These are phyloP conservation scores for Isoperla grammatica DNA, from an alignment of 2,888 invertebrate species.

Conservation along the genomic window DNA sequence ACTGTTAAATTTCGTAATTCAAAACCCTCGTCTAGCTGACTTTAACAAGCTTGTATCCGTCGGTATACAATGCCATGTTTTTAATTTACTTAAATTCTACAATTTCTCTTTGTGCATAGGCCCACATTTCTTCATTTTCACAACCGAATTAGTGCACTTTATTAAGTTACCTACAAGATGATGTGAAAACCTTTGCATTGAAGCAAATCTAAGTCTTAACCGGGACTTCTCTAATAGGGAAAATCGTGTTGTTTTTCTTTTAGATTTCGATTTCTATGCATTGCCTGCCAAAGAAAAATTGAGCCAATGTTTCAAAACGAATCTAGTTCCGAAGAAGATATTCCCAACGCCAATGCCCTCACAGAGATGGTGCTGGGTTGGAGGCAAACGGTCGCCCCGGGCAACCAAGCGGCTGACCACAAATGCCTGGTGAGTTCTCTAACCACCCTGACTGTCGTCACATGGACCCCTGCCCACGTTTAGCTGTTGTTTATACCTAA, in stretches of 20 bases:
- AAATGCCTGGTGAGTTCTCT: slow-evolving; percentile 31
- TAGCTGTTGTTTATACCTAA: no score
- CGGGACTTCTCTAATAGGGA: no score
- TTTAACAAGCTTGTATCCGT: no score
- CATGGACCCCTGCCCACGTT: no score
- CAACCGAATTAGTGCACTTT: no score
- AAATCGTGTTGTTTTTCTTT: slow-evolving; percentile 10
- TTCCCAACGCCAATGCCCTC: slow-evolving; percentile 51
- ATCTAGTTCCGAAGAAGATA: slow-evolving; percentile 49
- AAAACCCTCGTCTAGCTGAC: no score
- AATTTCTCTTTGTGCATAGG: no score
- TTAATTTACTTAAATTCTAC: not conserved
- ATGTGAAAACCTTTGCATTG: no score
- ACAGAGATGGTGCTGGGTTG: slow-evolving; percentile 35
- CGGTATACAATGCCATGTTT: no score
- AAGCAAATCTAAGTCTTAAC: no score
- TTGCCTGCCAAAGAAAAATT: slow-evolving; percentile 51
- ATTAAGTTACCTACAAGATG: no score
- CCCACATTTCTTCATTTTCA: no score
- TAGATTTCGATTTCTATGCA: slow-evolving; percentile 43
- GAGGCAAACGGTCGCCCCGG: slow-evolving; percentile 29
- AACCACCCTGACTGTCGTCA: not conserved
- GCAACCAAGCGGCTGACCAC: slow-evolving; percentile 39
- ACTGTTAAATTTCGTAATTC: not conserved
- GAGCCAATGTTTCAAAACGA: slow-evolving; percentile 49